Evolutionary conservation across 2,888 invertebrate genomes (phyloP), one percentile per base, ranked within the genome.

Genomic region (Auanema freiburgensis): DNA sequence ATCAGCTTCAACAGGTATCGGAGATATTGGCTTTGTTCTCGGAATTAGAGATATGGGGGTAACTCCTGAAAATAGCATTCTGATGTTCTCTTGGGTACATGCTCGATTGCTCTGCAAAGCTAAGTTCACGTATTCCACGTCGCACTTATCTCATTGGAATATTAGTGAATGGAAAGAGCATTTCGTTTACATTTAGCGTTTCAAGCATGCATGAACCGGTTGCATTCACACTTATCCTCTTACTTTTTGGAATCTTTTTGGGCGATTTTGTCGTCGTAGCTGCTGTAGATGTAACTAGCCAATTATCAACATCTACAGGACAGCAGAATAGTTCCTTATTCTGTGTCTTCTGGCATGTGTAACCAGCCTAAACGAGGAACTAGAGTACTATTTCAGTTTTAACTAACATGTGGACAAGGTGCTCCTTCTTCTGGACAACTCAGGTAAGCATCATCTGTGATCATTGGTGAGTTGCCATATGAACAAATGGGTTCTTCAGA

Each of bases 361-460:
- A 73, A n/a, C 71, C 71, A 11, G 56, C 63, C 41, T 61, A 21
- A 44, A 63, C 10, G 14, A 23, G n/a, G 24, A 52, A 23, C 3
- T 52, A n/a, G 18, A 21, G 6, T 6, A n/a, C 3, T 12, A 25
- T 55, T 33, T 33, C 40, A 57, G n/a, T 16, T 46, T 55, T 24
- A 33, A 24, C 40, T 12, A 3, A 63, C 66, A 56, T 50, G 59
- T 8, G 62, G 69, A 53, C 75, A 75, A 0, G 68, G 64, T 1
- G 66, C 67, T 33, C 70, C 75, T 1, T 65, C 41, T n/a, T 65
- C 63, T 5, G 66, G 57, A 61, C 75, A 75, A 43, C 61, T 59
- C 61, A 69, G 43, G 16, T 64, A 65, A 3, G 63, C 58, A 10
- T 63, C 67, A 33, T 68, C 63, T 3, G 57, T 46, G 1, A 65